phyloP scores from a whole-genome alignment of 1,140 invertebrate species.

The Drosophila jambulina region DNA sequence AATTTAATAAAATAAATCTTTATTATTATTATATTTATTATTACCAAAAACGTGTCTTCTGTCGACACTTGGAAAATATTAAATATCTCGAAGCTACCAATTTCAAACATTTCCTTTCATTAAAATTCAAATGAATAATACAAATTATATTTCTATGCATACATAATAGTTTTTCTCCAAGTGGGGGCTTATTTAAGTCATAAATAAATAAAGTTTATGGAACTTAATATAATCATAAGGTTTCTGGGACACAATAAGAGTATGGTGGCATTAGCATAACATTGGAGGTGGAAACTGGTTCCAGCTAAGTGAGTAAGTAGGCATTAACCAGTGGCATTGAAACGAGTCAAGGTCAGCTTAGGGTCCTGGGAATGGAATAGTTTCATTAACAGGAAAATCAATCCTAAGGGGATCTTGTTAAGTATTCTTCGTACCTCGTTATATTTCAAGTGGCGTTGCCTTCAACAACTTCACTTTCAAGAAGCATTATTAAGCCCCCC shows the following conservation, averaged over 20 bases:
- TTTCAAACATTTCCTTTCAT: neutral
- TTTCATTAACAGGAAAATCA: neutral
- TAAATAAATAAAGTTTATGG: slow-evolving; percentile 14
- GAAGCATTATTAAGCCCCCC: slow-evolving; percentile 8
- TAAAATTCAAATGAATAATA: neutral
- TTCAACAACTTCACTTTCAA: slow-evolving; percentile 8
- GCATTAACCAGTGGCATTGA: slow-evolving; percentile 16
- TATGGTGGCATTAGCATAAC: slow-evolving; percentile 17
- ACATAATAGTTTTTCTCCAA: neutral
- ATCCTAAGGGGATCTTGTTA: neutral
- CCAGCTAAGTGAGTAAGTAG: neutral
- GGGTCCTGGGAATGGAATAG: neutral
- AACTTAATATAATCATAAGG: neutral
- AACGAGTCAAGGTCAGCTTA: slow-evolving; percentile 17
- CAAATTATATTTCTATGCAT: neutral
- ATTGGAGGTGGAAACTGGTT: slow-evolving; percentile 15
- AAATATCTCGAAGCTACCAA: neutral
- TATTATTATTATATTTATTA: no score
- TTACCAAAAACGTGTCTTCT: neutral
- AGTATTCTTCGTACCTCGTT: neutral
- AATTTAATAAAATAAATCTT: neutral
- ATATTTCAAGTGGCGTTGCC: slow-evolving; percentile 2
- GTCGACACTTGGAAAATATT: neutral
- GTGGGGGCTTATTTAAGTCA: neutral
- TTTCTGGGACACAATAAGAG: neutral